Evolutionary conservation across 2,113 vertebrate genomes (phyloP).

Genomic region (Hippotragus niger): DNA sequence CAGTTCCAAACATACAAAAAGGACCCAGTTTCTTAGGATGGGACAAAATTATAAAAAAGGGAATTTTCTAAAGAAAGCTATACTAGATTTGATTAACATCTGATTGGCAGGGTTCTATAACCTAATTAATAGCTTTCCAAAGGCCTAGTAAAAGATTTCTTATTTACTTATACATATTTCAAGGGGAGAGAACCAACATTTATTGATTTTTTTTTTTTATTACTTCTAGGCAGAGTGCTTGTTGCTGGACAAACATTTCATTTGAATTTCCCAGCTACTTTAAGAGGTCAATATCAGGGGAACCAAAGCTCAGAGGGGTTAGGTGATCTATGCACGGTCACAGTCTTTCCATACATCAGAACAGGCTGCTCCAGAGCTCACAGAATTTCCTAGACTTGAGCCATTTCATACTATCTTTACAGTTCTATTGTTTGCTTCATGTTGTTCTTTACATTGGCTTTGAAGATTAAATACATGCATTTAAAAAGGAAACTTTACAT

Average conservation of each 20-base stretch:
- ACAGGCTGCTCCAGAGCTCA: background rate
- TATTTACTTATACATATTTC: slow-evolving; percentile 26
- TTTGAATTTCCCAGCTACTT: background rate
- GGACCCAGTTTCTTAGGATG: background rate
- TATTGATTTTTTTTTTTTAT: background rate
- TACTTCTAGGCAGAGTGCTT: background rate
- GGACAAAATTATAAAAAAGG: background rate
- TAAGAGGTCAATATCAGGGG: background rate
- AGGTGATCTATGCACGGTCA: background rate
- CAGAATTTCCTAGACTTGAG: background rate
- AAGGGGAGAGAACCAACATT: background rate
- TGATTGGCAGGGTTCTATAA: background rate
- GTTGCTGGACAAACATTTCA: background rate
- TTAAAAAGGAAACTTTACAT: background rate
- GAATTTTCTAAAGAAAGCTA: slow-evolving; percentile 12
- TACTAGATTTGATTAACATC: background rate
- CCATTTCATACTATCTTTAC: background rate
- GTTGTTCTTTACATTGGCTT: background rate
- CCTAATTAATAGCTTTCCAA: background rate
- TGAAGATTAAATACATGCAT: background rate
- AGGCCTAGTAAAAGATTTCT: background rate
- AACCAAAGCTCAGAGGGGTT: background rate
- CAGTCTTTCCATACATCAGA: background rate
- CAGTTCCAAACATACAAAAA: background rate
- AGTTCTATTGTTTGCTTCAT: background rate